A percentile compares a stretch with the other conserved stretches of the same genome.
Conservation (phyloP, 2,888 invertebrate genomes). For the Campoplex nolae region DNA sequence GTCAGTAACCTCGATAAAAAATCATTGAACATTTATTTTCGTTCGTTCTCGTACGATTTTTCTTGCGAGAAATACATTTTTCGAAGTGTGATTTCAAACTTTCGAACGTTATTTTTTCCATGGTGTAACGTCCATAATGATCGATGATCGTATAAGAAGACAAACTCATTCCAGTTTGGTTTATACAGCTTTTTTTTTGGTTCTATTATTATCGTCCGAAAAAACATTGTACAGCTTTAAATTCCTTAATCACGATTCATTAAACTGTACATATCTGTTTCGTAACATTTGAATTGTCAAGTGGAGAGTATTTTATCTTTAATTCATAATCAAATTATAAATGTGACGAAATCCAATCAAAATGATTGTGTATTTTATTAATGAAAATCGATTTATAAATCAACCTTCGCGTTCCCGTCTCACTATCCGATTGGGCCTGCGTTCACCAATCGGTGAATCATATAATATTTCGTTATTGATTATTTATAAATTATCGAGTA, state of each 20-base stretch:
- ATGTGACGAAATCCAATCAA: conserved; percentile 7
- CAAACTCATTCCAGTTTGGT: neutral
- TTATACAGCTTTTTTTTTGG: neutral
- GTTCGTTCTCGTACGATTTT: conserved; percentile 4
- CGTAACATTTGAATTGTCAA: neutral
- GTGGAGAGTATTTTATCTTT: neutral
- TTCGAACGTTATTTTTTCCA: neutral
- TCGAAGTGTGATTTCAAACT: neutral
- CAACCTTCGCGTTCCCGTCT: conserved; percentile 37
- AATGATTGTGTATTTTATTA: conserved; percentile 2
- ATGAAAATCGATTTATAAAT: conserved; percentile 39
- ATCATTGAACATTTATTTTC: conserved; percentile 18
- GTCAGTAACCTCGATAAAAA: conserved; percentile 26
- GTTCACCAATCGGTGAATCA: conserved; percentile 10
- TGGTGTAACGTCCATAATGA: neutral
- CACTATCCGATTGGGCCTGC: conserved; percentile 14
- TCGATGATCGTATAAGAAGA: neutral
- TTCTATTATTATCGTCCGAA: too few species aligned
- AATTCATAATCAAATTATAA: conserved; percentile 14
- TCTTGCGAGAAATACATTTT: neutral
- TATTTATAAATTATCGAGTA: neutral
- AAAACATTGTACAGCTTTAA: too few species aligned
- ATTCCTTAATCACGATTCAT: too few species aligned
- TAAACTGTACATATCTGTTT: neutral
- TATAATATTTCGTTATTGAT: neutral